A percentile compares a stretch with the other conserved stretches of the same genome.
These are phyloP conservation scores for Telenomus remus DNA, from an alignment of 1,140 invertebrate species.

Conservation along the genomic window DNA sequence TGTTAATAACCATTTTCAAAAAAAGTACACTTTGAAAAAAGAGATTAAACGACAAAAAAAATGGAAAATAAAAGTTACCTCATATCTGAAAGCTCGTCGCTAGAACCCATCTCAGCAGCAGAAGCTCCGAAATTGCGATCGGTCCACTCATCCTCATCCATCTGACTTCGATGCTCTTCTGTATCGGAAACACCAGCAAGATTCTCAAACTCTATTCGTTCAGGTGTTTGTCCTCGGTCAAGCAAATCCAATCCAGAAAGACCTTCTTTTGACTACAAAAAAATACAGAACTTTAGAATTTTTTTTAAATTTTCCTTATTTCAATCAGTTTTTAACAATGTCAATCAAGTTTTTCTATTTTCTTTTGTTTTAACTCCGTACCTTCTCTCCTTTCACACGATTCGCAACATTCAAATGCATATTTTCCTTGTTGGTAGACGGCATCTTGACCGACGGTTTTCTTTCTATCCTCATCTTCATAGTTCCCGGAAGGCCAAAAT, in stretches of 20 bases:
- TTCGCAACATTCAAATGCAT: constrained; percentile 64
- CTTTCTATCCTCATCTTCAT: constrained; percentile 70
- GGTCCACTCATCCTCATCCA: constrained; percentile 95
- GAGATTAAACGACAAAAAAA: too few relatives aligned
- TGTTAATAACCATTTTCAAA: too few relatives aligned
- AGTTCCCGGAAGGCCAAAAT: constrained; percentile 81
- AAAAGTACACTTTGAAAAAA: too few relatives aligned
- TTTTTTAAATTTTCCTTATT: background rate
- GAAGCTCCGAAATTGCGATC: constrained; percentile 91
- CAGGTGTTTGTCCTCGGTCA: constrained; percentile 84
- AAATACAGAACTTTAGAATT: constrained; percentile 4
- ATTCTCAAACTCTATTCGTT: constrained; percentile 87
- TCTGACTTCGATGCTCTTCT: constrained; percentile 85
- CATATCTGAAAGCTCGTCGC: constrained; percentile 84
- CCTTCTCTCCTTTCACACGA: constrained; percentile 69
- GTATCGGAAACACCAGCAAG: constrained; percentile 79
- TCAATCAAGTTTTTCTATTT: too few relatives aligned
- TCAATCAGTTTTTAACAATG: too few relatives aligned
- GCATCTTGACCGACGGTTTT: constrained; percentile 59
- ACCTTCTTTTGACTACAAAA: constrained; percentile 68
- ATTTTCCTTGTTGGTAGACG: constrained; percentile 73
- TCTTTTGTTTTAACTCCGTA: background rate
- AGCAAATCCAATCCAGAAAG: constrained; percentile 78
- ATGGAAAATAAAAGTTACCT: too few relatives aligned
- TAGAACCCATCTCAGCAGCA: constrained; percentile 81